Conservation (phyloP, 2,888 invertebrate genomes). For the Netelia fuscicornis region DNA sequence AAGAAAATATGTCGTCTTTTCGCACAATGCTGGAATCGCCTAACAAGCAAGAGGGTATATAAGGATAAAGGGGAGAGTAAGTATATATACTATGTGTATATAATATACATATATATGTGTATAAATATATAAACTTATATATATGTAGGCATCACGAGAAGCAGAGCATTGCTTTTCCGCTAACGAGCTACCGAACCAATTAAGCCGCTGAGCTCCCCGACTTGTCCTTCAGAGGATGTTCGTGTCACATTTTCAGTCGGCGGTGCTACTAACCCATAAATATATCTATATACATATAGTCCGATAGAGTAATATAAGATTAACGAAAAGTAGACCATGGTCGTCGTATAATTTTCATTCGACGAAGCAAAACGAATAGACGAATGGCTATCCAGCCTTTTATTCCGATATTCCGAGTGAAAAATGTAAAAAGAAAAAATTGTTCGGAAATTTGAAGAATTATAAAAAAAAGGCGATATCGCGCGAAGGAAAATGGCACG, state of each 20-base stretch:
- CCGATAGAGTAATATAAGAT: no score
- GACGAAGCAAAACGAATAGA: not conserved
- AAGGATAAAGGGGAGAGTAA: slow-evolving; percentile 1
- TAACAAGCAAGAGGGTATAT: slow-evolving; percentile 24
- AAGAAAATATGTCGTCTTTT: not conserved
- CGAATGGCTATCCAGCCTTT: not conserved
- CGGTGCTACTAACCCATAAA: not conserved
- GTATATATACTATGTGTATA: not conserved
- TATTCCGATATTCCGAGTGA: not conserved
- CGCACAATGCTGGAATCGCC: slow-evolving; percentile 16
- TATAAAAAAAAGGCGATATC: not conserved
- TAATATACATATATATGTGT: not conserved
- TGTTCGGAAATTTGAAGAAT: not conserved
- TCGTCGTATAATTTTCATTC: not conserved
- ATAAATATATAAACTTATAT: not conserved
- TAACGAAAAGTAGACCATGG: no score
- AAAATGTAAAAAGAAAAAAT: not conserved
- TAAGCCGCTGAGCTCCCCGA: slow-evolving; percentile 29
- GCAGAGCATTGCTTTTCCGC: slow-evolving; percentile 1
- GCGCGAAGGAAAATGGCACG: not conserved
- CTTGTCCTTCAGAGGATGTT: slow-evolving; percentile 20
- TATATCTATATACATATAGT: not conserved
- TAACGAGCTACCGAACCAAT: slow-evolving; percentile 53
- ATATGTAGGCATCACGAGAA: not conserved
- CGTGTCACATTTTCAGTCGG: slow-evolving; percentile 7